phyloP scores from a whole-genome alignment of 2,888 invertebrate species.

The Chrysolina haemoptera region DNA sequence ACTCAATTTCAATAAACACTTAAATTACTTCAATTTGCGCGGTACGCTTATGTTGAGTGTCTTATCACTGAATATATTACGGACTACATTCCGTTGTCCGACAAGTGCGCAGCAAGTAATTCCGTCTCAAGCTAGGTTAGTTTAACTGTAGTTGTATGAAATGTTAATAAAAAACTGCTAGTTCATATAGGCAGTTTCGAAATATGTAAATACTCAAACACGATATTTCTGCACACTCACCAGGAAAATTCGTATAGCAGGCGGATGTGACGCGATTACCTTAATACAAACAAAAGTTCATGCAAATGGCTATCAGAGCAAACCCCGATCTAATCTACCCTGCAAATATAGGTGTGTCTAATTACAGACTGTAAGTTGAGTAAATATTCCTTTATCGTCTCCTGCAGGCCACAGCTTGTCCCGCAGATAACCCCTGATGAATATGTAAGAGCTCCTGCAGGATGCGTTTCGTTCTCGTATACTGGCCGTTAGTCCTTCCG shows the following conservation, averaged over 20 bases:
- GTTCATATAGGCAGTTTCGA: too few relatives aligned
- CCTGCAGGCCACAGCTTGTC: slow-evolving; percentile 66
- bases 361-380: slow-evolving; percentile 69
- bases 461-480: slow-evolving; percentile 59
- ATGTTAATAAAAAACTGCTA: too few relatives aligned
- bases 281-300: slow-evolving; percentile 67
- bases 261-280: slow-evolving; percentile 63
- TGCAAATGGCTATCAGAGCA: slow-evolving; percentile 67
- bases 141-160: too few relatives aligned
- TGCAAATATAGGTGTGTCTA: slow-evolving; percentile 70
- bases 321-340: slow-evolving; percentile 68
- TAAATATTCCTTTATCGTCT: slow-evolving; percentile 70
- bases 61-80: too few relatives aligned
- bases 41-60: too few relatives aligned
- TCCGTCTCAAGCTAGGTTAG: too few relatives aligned
- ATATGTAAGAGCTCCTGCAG: slow-evolving; percentile 66
- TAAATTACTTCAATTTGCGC: too few relatives aligned
- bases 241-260: slow-evolving; percentile 48
- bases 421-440: slow-evolving; percentile 68
- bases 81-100: too few relatives aligned
- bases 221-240: not conserved
- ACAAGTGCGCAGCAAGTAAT: too few relatives aligned
- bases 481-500: slow-evolving; percentile 59
- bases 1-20: too few relatives aligned
- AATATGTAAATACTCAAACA: not conserved